Evolutionary conservation across 1,140 invertebrate species (phyloP).

Genomic region (Samia ricini): DNA sequence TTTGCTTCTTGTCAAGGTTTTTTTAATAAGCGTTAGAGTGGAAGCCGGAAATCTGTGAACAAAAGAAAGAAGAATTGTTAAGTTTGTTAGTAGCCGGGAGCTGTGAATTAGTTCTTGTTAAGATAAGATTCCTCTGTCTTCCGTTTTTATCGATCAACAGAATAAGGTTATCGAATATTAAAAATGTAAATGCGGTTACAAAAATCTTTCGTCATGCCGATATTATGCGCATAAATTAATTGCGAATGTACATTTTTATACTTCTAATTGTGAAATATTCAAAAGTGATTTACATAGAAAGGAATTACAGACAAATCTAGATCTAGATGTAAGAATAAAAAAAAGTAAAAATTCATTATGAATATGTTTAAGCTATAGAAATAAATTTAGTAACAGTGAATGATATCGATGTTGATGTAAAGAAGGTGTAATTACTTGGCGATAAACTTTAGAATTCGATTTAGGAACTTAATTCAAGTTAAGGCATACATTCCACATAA

Average conservation of each 20-base stretch:
- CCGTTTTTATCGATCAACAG: constrained; percentile 9
- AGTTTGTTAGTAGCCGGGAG: constrained; percentile 43
- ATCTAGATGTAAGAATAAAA: too few relatives aligned
- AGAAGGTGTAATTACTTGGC: not conserved
- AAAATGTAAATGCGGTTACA: not conserved
- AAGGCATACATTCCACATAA: too few relatives aligned
- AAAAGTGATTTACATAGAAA: too few relatives aligned
- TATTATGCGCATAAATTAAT: too few relatives aligned
- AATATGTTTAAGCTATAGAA: too few relatives aligned
- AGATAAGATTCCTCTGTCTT: not conserved
- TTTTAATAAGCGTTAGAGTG: constrained; percentile 38
- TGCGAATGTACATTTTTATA: too few relatives aligned
- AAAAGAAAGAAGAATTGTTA: constrained; percentile 63
- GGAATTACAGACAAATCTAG: too few relatives aligned
- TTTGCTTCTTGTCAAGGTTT: constrained; percentile 25
- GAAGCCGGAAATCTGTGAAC: constrained; percentile 58
- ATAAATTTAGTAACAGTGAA: too few relatives aligned
- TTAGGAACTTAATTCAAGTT: not conserved
- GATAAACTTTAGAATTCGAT: not conserved
- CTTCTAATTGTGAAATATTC: too few relatives aligned
- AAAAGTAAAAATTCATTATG: too few relatives aligned
- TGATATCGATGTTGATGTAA: not conserved
- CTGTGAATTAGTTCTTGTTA: constrained; percentile 33
- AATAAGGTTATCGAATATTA: not conserved
- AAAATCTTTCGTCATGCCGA: not conserved